Evolutionary conservation across 2,888 invertebrate genomes (phyloP), one percentile per base, ranked within the genome.

Genomic region (Oxycera nigricornis): DNA sequence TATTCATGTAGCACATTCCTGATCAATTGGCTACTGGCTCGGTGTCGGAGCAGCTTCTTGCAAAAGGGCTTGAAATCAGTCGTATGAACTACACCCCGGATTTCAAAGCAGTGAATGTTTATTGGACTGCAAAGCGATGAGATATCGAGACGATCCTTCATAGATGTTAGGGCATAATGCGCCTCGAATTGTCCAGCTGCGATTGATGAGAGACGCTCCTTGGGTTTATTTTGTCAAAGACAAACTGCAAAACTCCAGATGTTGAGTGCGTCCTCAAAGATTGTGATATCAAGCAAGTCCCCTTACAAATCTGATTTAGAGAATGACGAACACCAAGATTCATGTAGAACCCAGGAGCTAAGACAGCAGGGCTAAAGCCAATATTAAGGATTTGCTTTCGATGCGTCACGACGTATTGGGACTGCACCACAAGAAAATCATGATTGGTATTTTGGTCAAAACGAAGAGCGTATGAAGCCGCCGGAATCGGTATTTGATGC

Each of bases 1-100:
- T 94, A 65, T 94, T 94, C 80, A 94, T 94, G 93, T 89, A 90
- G 79, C 87, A 92, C 75, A 90, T 95, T 7, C 92, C 93, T 0
- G 94, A 94, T 82, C 84, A 93, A 35, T 88, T 95, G 88, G 89
- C 92, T 1, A 91, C 91, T 0, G 92, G 93, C 1, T 89, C 91
- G 78, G 86, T 88, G 31, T 85, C 91, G 1, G 84, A 88, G 65
- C 84, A 88, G 67, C 85, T 94, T 76, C 79, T 90, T 14, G 92
- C 91, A 7, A 87, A 88, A 78, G 90, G 91, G 9, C 88, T 93
- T 78, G 92, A 94, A 86, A 89, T 94, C 76, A 90, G 91, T n/a
- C 88, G 89, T 80, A 92, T 91, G 76, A 88, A 89, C 82, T 87
- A 94, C 2, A 86, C 90, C 0, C 84, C 88, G 57, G 91, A 94